Evolutionary conservation across 2,888 invertebrate species (phyloP).

Genomic region (Idaea straminata): DNA sequence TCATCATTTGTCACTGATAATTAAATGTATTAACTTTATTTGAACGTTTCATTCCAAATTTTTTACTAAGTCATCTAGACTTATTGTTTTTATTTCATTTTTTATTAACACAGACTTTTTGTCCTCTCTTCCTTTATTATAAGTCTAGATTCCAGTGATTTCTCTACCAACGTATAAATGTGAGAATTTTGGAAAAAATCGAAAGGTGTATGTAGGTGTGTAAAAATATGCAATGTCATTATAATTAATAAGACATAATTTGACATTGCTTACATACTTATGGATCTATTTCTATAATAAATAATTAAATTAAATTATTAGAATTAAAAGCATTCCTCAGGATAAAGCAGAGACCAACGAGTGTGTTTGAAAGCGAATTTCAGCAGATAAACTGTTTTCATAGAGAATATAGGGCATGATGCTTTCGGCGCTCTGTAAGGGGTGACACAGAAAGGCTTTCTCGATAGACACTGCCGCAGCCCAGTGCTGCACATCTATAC

Average conservation of each 20-base stretch:
- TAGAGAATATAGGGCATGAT: slow-evolving; percentile 66
- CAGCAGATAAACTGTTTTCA: slow-evolving; percentile 58
- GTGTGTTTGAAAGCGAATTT: slow-evolving; percentile 36
- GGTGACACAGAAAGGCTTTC: slow-evolving; percentile 71
- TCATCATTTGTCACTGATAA: slow-evolving; percentile 74
- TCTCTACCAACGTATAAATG: no score
- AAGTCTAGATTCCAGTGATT: no score
- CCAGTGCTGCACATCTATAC: slow-evolving; percentile 25
- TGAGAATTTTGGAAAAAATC: no score
- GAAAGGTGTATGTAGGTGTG: no score
- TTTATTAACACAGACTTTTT: no score
- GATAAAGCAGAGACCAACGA: slow-evolving; percentile 6
- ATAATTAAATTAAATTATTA: not conserved
- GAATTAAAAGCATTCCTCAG: not conserved
- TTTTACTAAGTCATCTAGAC: slow-evolving; percentile 5
- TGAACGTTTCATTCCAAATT: slow-evolving; percentile 32
- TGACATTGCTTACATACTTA: no score
- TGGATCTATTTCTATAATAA: no score
- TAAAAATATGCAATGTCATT: no score
- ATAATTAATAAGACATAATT: no score
- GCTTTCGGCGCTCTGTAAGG: slow-evolving; percentile 47
- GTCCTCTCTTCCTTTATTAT: no score
- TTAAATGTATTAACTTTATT: slow-evolving; percentile 66
- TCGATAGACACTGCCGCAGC: slow-evolving; percentile 46
- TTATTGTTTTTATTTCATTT: no score